A percentile compares a stretch with the other conserved stretches of the same genome.
Conservation (phyloP, 2,113 vertebrate genomes). For the Crotalus tigris region DNA sequence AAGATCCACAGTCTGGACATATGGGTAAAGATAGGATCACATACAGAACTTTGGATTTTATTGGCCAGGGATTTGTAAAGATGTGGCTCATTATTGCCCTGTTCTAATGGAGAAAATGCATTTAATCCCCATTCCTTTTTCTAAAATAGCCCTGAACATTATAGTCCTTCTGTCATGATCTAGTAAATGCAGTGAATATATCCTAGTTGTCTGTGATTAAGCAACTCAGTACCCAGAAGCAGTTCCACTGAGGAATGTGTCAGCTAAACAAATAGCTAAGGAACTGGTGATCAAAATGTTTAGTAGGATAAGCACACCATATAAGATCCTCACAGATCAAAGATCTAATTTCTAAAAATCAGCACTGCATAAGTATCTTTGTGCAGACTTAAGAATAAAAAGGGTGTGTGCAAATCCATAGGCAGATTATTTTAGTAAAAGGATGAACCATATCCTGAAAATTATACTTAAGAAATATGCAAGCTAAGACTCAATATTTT, state of each 20-base stretch:
- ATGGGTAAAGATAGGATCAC: too few species aligned
- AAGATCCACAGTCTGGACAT: too few species aligned
- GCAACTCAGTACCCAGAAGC: not conserved
- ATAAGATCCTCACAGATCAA: not conserved
- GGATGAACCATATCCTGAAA: not conserved
- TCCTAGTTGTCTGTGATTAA: not conserved
- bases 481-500: not conserved
- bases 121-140: too few species aligned
- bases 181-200: not conserved
- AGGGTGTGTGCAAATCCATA: not conserved
- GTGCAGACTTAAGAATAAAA: not conserved
- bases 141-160: not conserved
- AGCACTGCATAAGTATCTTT: not conserved
- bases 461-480: not conserved
- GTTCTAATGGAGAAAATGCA: too few species aligned
- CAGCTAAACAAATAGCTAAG: not conserved
- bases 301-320: not conserved
- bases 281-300: not conserved
- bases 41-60: too few species aligned
- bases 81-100: too few species aligned
- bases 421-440: not conserved
- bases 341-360: too few species aligned
- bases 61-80: too few species aligned
- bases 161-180: not conserved
- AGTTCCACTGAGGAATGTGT: not conserved